Percentiles rank a stretch among this genome's conserved stretches.
Conservation (phyloP, 2,888 invertebrate species). For the Laothoe populi region DNA sequence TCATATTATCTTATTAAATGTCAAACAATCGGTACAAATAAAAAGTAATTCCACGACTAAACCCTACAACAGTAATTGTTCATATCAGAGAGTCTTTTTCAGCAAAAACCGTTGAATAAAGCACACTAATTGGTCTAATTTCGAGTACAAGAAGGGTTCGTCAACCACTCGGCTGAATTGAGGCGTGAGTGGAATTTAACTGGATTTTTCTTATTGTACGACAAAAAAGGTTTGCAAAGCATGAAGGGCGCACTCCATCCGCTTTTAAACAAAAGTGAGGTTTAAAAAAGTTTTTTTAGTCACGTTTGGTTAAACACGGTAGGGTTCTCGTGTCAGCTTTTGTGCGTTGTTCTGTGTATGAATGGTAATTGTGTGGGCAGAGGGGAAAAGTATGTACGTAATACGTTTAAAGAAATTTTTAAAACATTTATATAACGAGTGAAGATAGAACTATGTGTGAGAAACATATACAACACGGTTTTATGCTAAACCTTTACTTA, state of each 20-base stretch:
- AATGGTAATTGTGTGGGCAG: not conserved
- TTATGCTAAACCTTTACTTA: no score
- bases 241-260: slow-evolving; percentile 27
- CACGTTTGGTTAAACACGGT: slow-evolving; percentile 25
- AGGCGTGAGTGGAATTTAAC: slow-evolving; percentile 42
- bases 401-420: no score
- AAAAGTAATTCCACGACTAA: not conserved
- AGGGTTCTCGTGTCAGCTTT: slow-evolving; percentile 33
- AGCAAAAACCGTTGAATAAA: slow-evolving; percentile 26
- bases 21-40: not conserved
- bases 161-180: slow-evolving; percentile 33
- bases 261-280: slow-evolving; percentile 28
- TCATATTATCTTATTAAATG: no score
- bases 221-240: slow-evolving; percentile 28
- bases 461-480: no score
- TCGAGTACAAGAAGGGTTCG: slow-evolving; percentile 33
- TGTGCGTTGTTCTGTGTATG: slow-evolving; percentile 19
- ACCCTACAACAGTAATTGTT: not conserved
- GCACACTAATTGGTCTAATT: slow-evolving; percentile 42
- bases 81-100: slow-evolving; percentile 8
- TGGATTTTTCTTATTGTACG: slow-evolving; percentile 37
- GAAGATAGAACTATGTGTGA: no score
- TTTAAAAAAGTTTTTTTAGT: slow-evolving; percentile 29
- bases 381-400: not conserved
- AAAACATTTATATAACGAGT: no score